Conservation (phyloP, 2,888 invertebrate genomes). For the Dexiosoma caninum region DNA sequence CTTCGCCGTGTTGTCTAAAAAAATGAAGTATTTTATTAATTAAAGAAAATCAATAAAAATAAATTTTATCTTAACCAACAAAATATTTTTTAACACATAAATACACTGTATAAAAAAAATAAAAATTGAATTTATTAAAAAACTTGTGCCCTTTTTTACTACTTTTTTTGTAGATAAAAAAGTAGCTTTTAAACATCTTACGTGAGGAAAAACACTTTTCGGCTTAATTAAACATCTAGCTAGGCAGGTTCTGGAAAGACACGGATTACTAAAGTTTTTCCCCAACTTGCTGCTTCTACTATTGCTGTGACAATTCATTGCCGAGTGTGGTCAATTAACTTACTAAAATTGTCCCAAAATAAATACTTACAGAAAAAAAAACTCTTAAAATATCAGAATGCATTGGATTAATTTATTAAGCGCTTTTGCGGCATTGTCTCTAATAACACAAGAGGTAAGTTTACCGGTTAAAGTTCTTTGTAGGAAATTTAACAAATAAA, state of each 20-base stretch:
- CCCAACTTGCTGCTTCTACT: conserved; percentile 29
- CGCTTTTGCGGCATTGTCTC: conserved; percentile 76
- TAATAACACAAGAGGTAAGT: conserved; percentile 76
- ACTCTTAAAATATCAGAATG: conserved; percentile 70
- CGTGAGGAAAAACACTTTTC: not conserved
- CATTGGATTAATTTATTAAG: conserved; percentile 78
- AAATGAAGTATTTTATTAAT: conserved; percentile 9
- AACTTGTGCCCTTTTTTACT: conserved; percentile 58
- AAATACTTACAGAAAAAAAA: not conserved
- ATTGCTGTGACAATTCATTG: not conserved
- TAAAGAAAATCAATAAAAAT: not conserved
- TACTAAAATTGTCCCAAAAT: not conserved
- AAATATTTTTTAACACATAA: not conserved
- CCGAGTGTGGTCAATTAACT: conserved; percentile 15
- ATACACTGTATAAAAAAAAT: not conserved
- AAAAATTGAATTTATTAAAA: conserved; percentile 20
- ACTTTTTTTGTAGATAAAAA: conserved; percentile 61
- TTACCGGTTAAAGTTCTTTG: too few species aligned
- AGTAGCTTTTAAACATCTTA: conserved; percentile 49
- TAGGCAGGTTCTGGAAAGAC: conserved; percentile 41
- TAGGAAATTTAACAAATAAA: not conserved
- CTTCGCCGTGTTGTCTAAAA: not conserved
- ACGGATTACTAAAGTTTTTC: conserved; percentile 63
- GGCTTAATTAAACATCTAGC: not conserved
- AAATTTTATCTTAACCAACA: too few species aligned